A percentile compares a stretch with the other conserved stretches of the same genome.
These are phyloP conservation scores for Henricia sp. DNA, from an alignment of 53 echinoderm and acorn worm species.

Conservation along the genomic window DNA sequence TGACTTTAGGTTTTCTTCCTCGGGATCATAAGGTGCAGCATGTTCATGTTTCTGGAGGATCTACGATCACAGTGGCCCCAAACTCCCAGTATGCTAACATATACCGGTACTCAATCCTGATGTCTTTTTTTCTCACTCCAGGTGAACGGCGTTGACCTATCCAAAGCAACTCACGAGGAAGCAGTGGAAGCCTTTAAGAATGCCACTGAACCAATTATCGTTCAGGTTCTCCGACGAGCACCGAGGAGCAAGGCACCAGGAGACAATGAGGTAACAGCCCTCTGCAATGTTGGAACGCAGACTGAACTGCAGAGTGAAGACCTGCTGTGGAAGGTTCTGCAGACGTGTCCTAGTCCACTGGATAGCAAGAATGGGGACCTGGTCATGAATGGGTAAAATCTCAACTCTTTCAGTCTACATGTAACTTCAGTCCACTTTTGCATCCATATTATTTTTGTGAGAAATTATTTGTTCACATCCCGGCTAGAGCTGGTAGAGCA, in stretches of 20 bases:
- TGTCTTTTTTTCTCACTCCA: conserved; percentile 38
- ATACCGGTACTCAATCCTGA: neutral
- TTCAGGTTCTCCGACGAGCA: conserved; percentile 91
- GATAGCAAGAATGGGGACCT: conserved; percentile 53
- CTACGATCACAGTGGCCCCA: too few relatives aligned
- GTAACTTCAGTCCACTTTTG: too few relatives aligned
- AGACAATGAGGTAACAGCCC: conserved; percentile 61
- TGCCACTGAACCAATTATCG: conserved; percentile 94
- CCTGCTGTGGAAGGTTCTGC: conserved; percentile 90
- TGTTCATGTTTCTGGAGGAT: too few relatives aligned
- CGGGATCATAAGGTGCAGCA: too few relatives aligned
- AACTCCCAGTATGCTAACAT: too few relatives aligned
- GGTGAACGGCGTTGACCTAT: conserved; percentile 96
- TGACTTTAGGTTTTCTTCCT: too few relatives aligned
- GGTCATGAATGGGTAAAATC: conserved; percentile 63
- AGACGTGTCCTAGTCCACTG: conserved; percentile 77
- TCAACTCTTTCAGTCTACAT: neutral
- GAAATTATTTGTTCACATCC: too few relatives aligned
- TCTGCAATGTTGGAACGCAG: conserved; percentile 92
- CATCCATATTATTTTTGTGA: too few relatives aligned
- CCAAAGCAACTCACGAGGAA: conserved; percentile 95
- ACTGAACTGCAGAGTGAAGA: conserved; percentile 96
- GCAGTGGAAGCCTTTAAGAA: conserved; percentile 98
- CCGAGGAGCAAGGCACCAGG: conserved; percentile 55
- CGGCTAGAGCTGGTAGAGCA: too few relatives aligned